Conservation (phyloP, 2,888 invertebrate genomes). For the Tipula lateralis region DNA sequence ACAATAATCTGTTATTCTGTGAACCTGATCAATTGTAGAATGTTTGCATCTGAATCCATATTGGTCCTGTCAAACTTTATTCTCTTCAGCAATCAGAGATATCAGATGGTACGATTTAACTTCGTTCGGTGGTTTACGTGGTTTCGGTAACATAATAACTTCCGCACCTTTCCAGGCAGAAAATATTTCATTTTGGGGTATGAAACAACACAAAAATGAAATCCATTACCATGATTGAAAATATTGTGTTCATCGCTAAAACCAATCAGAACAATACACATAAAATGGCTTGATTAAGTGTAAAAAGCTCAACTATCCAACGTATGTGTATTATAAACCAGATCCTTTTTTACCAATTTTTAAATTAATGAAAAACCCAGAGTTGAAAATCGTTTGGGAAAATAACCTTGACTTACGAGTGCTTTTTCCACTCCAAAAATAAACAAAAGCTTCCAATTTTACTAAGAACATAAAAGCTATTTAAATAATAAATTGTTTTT, state of each 20-base stretch:
- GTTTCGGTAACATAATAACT: no score
- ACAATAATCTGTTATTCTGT: no score
- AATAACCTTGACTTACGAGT: background rate
- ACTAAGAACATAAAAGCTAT: background rate
- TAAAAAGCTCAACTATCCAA: background rate
- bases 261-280: background rate
- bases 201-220: background rate
- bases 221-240: background rate
- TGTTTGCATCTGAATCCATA: no score
- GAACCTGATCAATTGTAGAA: no score
- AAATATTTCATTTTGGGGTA: no score
- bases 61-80: no score
- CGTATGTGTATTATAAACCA: background rate
- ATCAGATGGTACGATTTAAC: no score
- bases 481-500: background rate
- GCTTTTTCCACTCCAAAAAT: background rate
- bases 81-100: no score
- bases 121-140: no score
- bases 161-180: no score
- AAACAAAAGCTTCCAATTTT: background rate
- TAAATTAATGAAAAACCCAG: background rate
- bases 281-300: background rate
- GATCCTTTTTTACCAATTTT: background rate
- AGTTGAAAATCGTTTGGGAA: background rate
- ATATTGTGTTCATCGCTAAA: background rate